phyloP scores from a whole-genome alignment of 2,888 invertebrate genomes.

The Orchesella flavescens region DNA sequence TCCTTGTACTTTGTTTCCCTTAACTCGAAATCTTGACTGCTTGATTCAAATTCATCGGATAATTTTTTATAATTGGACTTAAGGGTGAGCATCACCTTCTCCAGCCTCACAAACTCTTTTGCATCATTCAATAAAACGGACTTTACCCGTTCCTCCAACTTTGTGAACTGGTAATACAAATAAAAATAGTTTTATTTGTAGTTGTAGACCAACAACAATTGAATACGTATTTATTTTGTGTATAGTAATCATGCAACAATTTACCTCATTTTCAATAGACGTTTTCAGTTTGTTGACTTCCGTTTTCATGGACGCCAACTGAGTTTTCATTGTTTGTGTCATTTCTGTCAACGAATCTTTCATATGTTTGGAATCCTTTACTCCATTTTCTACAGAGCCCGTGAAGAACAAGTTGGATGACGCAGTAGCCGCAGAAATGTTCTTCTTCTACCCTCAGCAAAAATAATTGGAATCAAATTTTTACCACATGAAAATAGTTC shows the following conservation, averaged over 20 bases:
- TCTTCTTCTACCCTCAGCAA: neutral
- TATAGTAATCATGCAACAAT: neutral
- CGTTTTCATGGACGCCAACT: neutral
- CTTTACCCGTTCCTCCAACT: neutral
- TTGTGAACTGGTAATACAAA: neutral
- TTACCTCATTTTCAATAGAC: neutral
- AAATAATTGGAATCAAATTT: too few relatives aligned
- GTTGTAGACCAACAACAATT: neutral
- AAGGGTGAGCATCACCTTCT: neutral
- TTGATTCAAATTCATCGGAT: neutral
- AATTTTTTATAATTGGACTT: neutral
- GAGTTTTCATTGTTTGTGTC: neutral
- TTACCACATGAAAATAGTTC: too few relatives aligned
- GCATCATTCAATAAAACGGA: neutral
- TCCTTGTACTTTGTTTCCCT: neutral
- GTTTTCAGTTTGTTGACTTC: neutral
- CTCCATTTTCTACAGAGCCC: neutral
- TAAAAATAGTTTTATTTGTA: neutral
- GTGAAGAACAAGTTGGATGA: neutral
- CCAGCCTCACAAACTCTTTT: slow-evolving; percentile 10
- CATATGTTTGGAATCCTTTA: neutral
- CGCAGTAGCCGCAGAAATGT: neutral
- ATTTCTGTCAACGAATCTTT: neutral
- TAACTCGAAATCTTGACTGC: too few relatives aligned
- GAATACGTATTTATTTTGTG: neutral